Evolutionary conservation across 2,797 vertebrate species (phyloP).

Genomic region (Borostomias antarcticus): DNA sequence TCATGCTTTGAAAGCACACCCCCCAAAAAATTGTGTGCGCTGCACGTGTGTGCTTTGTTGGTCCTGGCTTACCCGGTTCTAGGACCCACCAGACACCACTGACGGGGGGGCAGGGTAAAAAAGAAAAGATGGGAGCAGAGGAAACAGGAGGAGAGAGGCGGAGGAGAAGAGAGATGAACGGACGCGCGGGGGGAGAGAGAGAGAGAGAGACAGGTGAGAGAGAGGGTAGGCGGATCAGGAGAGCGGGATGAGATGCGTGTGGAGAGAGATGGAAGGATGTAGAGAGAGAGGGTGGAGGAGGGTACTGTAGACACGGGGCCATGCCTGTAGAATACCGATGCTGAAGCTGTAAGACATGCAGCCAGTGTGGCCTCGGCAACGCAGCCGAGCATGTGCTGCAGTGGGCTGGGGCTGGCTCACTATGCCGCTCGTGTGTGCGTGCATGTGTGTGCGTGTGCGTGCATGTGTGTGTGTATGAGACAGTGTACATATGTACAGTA

Average conservation of each 20-base stretch:
- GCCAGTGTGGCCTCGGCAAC: slow-evolving; percentile 55
- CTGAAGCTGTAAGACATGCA: slow-evolving; percentile 62
- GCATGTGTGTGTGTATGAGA: neutral
- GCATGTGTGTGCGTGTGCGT: slow-evolving; percentile 8
- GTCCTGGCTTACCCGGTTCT: no score
- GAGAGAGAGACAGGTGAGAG: neutral
- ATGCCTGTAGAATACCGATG: slow-evolving; percentile 72
- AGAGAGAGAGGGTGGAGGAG: slow-evolving; percentile 44
- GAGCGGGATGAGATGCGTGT: slow-evolving; percentile 19
- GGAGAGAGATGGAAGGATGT: slow-evolving; percentile 31
- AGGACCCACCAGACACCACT: no score
- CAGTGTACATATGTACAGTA: slow-evolving; percentile 5
- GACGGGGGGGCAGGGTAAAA: slow-evolving; percentile 25
- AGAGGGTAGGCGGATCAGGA: neutral
- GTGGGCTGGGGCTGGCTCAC: slow-evolving; percentile 44
- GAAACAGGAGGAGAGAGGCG: slow-evolving; percentile 19
- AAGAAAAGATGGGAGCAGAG: neutral
- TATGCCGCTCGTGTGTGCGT: slow-evolving; percentile 9
- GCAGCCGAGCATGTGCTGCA: slow-evolving; percentile 63
- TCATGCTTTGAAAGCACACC: no score
- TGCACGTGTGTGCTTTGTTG: no score
- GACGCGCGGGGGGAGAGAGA: neutral
- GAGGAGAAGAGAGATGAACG: slow-evolving; percentile 15
- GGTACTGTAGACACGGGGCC: slow-evolving; percentile 59
- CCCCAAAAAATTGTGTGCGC: no score